phyloP scores from a whole-genome alignment of 2,113 vertebrate species.

The Ptilorrhoa leucosticta region DNA sequence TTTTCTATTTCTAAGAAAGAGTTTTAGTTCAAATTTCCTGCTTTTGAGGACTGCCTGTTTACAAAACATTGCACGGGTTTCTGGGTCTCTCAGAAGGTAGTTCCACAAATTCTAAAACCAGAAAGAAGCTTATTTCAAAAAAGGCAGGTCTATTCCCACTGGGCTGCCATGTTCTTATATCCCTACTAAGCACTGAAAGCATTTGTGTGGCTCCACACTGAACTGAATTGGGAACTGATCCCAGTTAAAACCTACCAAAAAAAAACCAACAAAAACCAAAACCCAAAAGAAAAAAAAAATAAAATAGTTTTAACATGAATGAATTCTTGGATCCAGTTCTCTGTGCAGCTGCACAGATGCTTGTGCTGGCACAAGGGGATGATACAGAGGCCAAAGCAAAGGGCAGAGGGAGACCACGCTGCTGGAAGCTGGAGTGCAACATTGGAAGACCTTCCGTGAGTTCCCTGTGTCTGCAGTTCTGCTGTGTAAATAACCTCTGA shows the following conservation, averaged over 20 bases:
- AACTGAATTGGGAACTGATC: background rate
- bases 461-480: background rate
- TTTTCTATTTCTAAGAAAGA: background rate
- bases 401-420: constrained; percentile 7
- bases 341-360: constrained; percentile 35
- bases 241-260: background rate
- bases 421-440: background rate
- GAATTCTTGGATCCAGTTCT: constrained; percentile 26
- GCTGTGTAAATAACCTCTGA: background rate
- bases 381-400: constrained; percentile 35
- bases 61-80: background rate
- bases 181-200: background rate
- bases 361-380: constrained; percentile 36
- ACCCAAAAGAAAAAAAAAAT: background rate
- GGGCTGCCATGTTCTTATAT: background rate
- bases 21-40: background rate
- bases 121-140: background rate
- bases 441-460: background rate
- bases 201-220: background rate
- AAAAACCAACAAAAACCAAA: background rate
- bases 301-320: constrained; percentile 1
- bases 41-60: background rate
- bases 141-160: background rate
- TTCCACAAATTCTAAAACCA: background rate
- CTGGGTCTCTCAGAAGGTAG: background rate